Percentiles rank a stretch among this genome's conserved stretches.
Conservation (phyloP, 2,888 invertebrate species). For the Rhopalosiphum nymphaeae region DNA sequence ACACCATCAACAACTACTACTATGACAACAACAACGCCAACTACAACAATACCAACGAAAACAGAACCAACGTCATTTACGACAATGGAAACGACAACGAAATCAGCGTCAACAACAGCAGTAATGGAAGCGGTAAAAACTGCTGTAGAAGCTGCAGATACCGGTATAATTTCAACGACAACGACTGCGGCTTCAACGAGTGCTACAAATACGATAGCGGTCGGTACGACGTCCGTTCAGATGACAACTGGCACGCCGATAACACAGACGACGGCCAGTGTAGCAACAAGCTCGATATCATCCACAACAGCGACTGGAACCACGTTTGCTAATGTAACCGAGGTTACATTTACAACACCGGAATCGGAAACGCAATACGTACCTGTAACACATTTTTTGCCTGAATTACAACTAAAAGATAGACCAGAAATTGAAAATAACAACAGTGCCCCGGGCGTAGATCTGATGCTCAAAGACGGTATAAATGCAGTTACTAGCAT, state of each 20-base stretch:
- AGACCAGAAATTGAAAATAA: conserved; percentile 36
- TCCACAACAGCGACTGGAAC: not conserved
- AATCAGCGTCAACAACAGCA: not conserved
- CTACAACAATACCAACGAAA: not conserved
- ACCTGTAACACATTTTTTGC: conserved; percentile 54
- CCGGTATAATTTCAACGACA: not conserved
- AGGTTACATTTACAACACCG: conserved; percentile 43
- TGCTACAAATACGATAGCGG: not conserved
- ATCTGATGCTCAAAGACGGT: conserved; percentile 47
- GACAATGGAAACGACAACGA: not conserved
- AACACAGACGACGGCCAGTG: not conserved
- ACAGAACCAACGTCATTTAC: not conserved
- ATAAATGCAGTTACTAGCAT: conserved; percentile 53
- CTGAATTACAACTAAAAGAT: conserved; percentile 45
- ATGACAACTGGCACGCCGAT: not conserved
- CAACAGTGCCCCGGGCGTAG: conserved; percentile 48
- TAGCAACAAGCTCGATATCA: conserved; percentile 46
- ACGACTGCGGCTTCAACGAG: not conserved
- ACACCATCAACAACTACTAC: not conserved
- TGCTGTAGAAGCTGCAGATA: not conserved
- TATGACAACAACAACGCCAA: conserved; percentile 46
- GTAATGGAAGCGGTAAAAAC: not conserved
- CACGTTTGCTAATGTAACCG: not conserved
- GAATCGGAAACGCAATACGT: conserved; percentile 61
- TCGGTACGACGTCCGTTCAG: not conserved